Percentiles rank a stretch among this genome's conserved stretches.
Evolutionary conservation across 2,888 invertebrate species (phyloP).

Genomic region (Lasioglossum villosulum): DNA sequence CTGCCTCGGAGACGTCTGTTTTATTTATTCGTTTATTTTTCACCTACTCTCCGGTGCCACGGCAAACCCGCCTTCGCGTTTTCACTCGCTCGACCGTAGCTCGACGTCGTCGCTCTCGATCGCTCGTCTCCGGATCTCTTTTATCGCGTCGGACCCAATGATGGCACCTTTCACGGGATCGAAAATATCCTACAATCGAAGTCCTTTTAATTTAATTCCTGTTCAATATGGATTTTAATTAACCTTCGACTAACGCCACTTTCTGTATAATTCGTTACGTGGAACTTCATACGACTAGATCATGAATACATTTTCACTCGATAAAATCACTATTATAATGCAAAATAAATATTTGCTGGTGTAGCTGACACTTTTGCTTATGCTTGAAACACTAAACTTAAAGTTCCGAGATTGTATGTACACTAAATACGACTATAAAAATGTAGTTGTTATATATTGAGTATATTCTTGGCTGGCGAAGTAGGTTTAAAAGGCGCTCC

Average conservation of each 20-base stretch:
- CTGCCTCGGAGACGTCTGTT: slow-evolving; percentile 81
- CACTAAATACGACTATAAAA: not conserved
- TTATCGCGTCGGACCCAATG: not conserved
- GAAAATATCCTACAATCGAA: not conserved
- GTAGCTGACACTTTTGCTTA: no score
- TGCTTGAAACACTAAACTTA: no score
- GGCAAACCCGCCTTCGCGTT: slow-evolving; percentile 22
- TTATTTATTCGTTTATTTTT: slow-evolving; percentile 79
- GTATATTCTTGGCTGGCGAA: not conserved
- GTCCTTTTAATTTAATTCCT: not conserved
- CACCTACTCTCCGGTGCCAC: slow-evolving; percentile 51
- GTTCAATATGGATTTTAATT: not conserved
- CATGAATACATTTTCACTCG: no score
- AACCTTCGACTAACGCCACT: no score
- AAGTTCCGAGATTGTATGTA: no score
- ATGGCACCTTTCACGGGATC: not conserved
- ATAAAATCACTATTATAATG: no score
- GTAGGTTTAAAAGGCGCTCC: not conserved
- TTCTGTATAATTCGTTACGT: no score
- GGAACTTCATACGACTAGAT: no score
- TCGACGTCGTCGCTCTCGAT: not conserved
- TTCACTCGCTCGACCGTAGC: slow-evolving; percentile 34
- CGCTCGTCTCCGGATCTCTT: not conserved
- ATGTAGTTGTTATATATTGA: not conserved
- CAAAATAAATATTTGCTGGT: no score